Evolutionary conservation across 2,797 vertebrate genomes (phyloP).

Genomic region (Neomorphus geoffroyi): DNA sequence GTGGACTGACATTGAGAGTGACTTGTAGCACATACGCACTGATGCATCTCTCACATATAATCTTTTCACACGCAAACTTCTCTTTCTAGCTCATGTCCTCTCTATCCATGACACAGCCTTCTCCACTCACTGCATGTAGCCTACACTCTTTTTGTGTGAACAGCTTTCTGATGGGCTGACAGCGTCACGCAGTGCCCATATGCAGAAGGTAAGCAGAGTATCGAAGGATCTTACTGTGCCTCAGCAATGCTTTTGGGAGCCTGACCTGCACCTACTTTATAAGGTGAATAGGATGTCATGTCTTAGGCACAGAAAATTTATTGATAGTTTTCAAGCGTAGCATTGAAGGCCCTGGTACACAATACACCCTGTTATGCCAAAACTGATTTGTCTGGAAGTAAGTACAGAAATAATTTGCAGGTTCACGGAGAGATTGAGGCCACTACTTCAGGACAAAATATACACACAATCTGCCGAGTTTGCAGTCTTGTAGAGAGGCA

Average conservation of each 20-base stretch:
- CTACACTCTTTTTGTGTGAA: not conserved
- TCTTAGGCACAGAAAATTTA: not conserved
- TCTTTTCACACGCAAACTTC: not conserved
- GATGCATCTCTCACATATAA: fast-evolving
- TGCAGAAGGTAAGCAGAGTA: not conserved
- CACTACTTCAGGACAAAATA: not conserved
- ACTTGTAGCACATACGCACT: not conserved
- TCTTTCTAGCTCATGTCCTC: not conserved
- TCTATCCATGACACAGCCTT: not conserved
- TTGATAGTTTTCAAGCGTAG: not conserved
- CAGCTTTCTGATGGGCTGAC: not conserved
- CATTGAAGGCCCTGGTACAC: not conserved
- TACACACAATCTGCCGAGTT: not conserved
- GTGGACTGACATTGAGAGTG: not conserved
- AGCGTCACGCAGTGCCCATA: not conserved
- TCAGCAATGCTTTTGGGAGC: not conserved
- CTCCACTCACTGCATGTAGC: not conserved
- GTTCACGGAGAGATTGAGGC: not conserved
- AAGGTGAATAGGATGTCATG: not conserved
- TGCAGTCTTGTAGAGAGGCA: not conserved
- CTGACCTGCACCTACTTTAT: not conserved
- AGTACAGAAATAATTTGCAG: not conserved
- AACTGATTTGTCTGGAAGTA: not conserved
- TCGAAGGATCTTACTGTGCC: not conserved
- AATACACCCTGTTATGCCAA: not conserved